phyloP scores from a whole-genome alignment of 2,888 invertebrate genomes.

The Erpobdella octoculata region DNA sequence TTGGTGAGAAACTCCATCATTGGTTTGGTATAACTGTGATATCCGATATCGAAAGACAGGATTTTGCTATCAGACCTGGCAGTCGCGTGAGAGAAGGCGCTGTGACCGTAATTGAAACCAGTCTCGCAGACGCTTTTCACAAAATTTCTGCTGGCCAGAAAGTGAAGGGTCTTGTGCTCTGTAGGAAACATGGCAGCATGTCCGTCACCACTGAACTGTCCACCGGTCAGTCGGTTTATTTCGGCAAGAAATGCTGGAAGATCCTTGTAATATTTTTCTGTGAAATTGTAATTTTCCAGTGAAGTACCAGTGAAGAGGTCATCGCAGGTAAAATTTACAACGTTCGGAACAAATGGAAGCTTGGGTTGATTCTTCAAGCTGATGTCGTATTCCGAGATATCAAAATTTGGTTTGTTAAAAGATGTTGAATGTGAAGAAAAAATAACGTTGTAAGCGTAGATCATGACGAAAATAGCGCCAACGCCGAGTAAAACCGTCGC shows the following conservation, averaged over 20 bases:
- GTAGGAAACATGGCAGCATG: constrained; percentile 9
- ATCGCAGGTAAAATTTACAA: constrained; percentile 15
- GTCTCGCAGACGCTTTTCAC: constrained; percentile 23
- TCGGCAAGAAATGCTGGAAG: not conserved
- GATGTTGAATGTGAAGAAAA: too few species aligned
- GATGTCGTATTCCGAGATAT: too few species aligned
- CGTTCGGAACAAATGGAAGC: not conserved
- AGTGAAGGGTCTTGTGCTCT: constrained; percentile 21
- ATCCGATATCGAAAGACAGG: constrained; percentile 34
- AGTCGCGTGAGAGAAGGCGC: constrained; percentile 30
- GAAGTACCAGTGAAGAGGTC: not conserved
- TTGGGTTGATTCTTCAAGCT: too few species aligned
- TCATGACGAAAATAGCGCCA: too few species aligned
- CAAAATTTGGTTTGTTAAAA: too few species aligned
- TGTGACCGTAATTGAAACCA: constrained; percentile 29
- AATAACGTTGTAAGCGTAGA: too few species aligned
- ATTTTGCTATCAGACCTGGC: constrained; percentile 30
- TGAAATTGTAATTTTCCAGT: constrained; percentile 1
- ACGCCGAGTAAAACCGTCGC: too few species aligned
- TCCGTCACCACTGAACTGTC: constrained; percentile 8
- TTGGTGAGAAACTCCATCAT: constrained; percentile 30
- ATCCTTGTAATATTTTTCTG: not conserved
- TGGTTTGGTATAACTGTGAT: constrained; percentile 27
- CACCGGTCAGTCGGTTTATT: not conserved
- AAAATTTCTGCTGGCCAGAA: not conserved